Evolutionary conservation across 2,113 vertebrate species (phyloP).

Genomic region (Heterochromis multidens): DNA sequence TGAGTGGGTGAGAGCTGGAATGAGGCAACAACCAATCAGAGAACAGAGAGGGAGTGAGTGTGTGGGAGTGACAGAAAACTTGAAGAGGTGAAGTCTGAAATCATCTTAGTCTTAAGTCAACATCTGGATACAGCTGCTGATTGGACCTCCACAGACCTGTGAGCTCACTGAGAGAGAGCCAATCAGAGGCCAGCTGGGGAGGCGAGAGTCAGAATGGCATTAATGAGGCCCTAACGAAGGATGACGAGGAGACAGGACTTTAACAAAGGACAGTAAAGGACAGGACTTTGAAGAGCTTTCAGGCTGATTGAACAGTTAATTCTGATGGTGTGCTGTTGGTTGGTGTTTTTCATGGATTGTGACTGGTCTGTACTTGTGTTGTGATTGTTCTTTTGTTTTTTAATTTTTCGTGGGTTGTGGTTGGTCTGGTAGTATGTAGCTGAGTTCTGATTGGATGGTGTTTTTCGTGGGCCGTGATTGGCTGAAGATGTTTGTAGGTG

Average conservation of each 20-base stretch:
- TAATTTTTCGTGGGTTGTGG: not conserved
- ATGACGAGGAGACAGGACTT: not conserved
- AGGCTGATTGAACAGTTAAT: not conserved
- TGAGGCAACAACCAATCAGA: slow-evolving; percentile 27
- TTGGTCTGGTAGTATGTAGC: not conserved
- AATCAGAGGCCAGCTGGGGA: not conserved
- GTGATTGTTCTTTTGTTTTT: too few species aligned
- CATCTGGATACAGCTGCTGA: not conserved
- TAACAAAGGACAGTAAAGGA: not conserved
- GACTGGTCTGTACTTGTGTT: too few species aligned
- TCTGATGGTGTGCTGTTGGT: not conserved
- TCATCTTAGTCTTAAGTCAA: not conserved
- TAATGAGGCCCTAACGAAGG: not conserved
- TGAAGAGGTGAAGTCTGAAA: not conserved
- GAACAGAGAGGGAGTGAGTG: not conserved
- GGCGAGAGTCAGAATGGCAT: not conserved
- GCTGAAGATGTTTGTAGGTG: not conserved
- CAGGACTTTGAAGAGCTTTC: not conserved
- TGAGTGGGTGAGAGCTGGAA: slow-evolving; percentile 43
- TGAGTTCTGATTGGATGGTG: not conserved
- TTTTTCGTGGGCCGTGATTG: not conserved
- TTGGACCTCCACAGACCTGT: not conserved
- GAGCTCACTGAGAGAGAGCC: not conserved
- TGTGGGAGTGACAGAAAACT: not conserved
- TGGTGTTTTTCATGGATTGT: not conserved